phyloP scores from a whole-genome alignment of 2,888 invertebrate species.

The Eupithecia vulgata region DNA sequence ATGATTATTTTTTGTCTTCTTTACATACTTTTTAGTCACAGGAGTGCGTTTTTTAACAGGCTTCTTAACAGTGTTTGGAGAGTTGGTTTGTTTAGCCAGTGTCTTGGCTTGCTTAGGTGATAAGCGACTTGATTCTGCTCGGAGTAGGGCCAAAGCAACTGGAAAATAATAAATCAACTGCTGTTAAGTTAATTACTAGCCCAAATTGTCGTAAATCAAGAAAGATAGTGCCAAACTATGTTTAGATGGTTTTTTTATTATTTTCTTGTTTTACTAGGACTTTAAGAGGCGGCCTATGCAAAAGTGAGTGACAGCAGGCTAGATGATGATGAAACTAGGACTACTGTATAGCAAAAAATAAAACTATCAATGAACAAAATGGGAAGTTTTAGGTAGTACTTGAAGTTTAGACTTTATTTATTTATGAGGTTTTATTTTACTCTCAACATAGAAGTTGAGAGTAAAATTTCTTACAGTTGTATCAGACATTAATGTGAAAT shows the following conservation, averaged over 20 bases:
- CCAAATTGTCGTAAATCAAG: neutral
- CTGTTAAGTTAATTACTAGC: neutral
- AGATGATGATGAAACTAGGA: neutral
- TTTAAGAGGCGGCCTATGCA: neutral
- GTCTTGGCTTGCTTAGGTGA: neutral
- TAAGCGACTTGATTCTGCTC: neutral
- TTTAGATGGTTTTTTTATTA: too few species aligned
- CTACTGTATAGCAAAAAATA: too few species aligned
- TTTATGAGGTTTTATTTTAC: too few species aligned
- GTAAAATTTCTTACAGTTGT: too few species aligned
- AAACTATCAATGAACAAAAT: too few species aligned
- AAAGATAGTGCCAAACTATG: too few species aligned
- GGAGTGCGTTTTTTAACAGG: neutral
- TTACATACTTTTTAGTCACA: neutral
- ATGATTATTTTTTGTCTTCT: too few species aligned
- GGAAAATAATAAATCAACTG: constrained; percentile 1
- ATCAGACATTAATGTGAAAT: too few species aligned
- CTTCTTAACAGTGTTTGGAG: neutral
- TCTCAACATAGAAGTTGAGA: too few species aligned
- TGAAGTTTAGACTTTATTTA: too few species aligned
- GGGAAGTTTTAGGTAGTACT: too few species aligned
- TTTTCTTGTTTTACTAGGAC: neutral
- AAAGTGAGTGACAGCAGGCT: neutral
- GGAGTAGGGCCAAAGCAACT: constrained; percentile 26
- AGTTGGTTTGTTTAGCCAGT: neutral